Base-by-base conservation (phyloP, 2,888 invertebrate species). In the Dicyrtomina minuta region DNA sequence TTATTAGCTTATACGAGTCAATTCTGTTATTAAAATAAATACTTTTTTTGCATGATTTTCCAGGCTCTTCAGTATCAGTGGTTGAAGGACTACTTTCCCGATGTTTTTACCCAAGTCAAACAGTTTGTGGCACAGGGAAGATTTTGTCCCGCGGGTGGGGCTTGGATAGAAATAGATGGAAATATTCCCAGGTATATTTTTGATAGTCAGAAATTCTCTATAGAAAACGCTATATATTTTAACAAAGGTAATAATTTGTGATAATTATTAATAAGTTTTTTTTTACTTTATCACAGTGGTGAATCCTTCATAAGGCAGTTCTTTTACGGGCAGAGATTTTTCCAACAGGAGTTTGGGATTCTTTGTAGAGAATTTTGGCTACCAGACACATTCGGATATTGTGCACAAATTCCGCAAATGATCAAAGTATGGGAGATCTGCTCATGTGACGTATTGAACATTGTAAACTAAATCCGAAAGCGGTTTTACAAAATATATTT, bases 301-400 rank as follows among this genome's bases (percentile, higher is more conserved):
- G 85, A 85, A 75, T 80, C 84, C 1, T 83, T 84, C 78, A 79
- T 84, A 13, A 78, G 85, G 41, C 85, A 85, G 77, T 84, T 85
- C 76, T 79, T 84, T 56, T 83, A 83, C 77, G 85, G 85, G 0
- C 84, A 85, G 75, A 74, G 79, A 24, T 84, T 82, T 76, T 84
- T 83, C 75, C 71, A 81, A 74, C 76, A 83, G 70, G 83, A 84
- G 72, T 84, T 85, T 80, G 83, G 82, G 3, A 69, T 80, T 22
- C 75, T 74, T 13, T 84, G 84, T 71, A 80, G n/a, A 46, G 84
- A 84, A 80, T 84, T 85, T 75, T 85, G 84, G 84, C 79, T 85
- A 43, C 85, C 85, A 0, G 85, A 85, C 74, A 85, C 85, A 1
- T 85, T 85, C 79, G 85, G 85, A 4, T 85, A 85, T 78, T 83